Evolutionary conservation across 2,888 invertebrate species (phyloP).

Genomic region (Cantharis lateralis): DNA sequence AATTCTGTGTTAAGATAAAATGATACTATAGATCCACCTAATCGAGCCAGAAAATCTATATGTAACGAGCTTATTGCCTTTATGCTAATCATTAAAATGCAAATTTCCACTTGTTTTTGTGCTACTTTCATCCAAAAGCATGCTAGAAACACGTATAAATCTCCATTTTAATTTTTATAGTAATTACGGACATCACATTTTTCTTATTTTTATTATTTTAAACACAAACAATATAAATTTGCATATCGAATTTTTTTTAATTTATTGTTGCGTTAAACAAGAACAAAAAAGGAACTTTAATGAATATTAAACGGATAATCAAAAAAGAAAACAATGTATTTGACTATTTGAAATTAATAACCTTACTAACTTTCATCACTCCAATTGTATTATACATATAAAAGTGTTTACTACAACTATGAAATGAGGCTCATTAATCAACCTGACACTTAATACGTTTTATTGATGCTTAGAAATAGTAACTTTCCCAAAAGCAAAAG

Average conservation of each 20-base stretch:
- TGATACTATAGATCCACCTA: background rate
- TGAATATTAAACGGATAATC: background rate
- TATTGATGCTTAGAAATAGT: slow-evolving; percentile 8
- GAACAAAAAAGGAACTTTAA: background rate
- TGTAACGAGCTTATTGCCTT: slow-evolving; percentile 5
- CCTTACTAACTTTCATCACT: background rate
- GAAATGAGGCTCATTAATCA: slow-evolving; percentile 17
- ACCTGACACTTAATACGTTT: slow-evolving; percentile 16
- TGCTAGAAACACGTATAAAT: background rate
- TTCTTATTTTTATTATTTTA: background rate
- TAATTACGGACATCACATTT: background rate
- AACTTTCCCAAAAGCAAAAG: background rate
- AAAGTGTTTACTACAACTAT: slow-evolving; percentile 10
- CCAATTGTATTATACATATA: background rate
- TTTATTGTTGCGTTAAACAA: background rate
- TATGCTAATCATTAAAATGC: slow-evolving; percentile 2
- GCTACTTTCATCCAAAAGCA: background rate
- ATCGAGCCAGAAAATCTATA: background rate
- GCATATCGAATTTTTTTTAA: background rate
- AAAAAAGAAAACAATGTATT: background rate
- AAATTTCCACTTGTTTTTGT: slow-evolving; percentile 5
- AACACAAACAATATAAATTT: background rate
- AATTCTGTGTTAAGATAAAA: background rate
- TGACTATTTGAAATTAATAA: background rate
- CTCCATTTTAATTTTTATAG: background rate